These are phyloP conservation scores for Catostomus latipinnis DNA, from an alignment of 2,797 vertebrate species.

Conservation along the genomic window DNA sequence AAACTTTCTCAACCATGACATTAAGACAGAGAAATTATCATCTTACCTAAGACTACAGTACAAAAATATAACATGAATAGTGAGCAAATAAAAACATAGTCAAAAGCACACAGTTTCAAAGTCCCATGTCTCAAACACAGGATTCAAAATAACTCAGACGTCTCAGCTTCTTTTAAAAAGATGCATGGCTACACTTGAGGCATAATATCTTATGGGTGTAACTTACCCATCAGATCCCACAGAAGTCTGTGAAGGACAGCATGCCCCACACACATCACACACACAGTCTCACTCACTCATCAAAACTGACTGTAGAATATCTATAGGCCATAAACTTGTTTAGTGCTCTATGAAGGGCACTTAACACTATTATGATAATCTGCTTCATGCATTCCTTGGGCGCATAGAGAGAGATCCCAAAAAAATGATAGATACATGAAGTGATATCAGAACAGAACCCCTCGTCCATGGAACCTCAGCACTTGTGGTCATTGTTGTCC, in stretches of 20 bases:
- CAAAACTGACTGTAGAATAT: slow-evolving; percentile 23
- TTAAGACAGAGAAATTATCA: slow-evolving; percentile 13
- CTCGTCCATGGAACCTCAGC: slow-evolving; percentile 66
- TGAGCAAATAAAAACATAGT: slow-evolving; percentile 46
- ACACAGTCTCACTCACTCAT: slow-evolving; percentile 16
- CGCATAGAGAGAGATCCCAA: background rate
- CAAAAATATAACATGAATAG: slow-evolving; percentile 54
- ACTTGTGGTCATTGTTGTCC: slow-evolving; percentile 70
- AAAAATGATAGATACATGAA: background rate
- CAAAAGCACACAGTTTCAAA: slow-evolving; percentile 49
- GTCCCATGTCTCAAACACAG: slow-evolving; percentile 70
- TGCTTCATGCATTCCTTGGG: slow-evolving; percentile 27
- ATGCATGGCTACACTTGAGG: slow-evolving; percentile 9
- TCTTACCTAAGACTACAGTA: slow-evolving; percentile 54
- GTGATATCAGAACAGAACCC: slow-evolving; percentile 5
- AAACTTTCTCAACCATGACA: slow-evolving; percentile 28
- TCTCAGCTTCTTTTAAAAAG: slow-evolving; percentile 24
- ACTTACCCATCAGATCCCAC: background rate
- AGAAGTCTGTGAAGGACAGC: slow-evolving; percentile 33
- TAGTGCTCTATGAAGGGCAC: slow-evolving; percentile 24
- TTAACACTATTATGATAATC: slow-evolving; percentile 19
- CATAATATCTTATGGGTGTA: background rate
- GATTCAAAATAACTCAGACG: slow-evolving; percentile 74
- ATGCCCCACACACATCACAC: background rate
- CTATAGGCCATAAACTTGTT: slow-evolving; percentile 24